Conservation (phyloP, 2,797 vertebrate genomes). For the Cephalopachus bancanus region DNA sequence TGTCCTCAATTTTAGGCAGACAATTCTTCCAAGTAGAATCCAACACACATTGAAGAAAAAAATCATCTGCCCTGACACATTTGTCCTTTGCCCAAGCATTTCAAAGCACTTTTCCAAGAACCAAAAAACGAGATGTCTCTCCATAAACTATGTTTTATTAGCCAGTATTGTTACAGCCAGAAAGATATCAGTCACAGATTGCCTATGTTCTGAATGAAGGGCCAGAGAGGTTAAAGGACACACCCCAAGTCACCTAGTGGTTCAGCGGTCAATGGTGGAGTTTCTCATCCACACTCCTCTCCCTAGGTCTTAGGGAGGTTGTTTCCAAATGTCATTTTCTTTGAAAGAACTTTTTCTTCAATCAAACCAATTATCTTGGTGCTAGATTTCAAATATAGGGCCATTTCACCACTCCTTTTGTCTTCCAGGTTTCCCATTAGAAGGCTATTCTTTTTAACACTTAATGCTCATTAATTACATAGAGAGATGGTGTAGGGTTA, state of each 20-base stretch:
- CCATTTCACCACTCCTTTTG: neutral
- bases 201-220: slow-evolving; percentile 16
- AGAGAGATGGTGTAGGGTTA: neutral
- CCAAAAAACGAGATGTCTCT: slow-evolving; percentile 51
- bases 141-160: slow-evolving; percentile 32
- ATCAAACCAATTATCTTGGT: slow-evolving; percentile 6
- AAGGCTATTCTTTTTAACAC: slow-evolving; percentile 26
- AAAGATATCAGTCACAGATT: slow-evolving; percentile 12
- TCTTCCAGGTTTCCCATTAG: neutral
- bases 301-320: neutral
- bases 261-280: neutral
- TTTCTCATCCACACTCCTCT: neutral
- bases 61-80: slow-evolving; percentile 32
- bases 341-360: slow-evolving; percentile 58
- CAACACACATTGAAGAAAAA: slow-evolving; percentile 58
- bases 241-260: neutral
- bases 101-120: slow-evolving; percentile 69
- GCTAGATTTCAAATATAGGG: slow-evolving; percentile 25
- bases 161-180: slow-evolving; percentile 18
- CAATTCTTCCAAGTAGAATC: slow-evolving; percentile 52
- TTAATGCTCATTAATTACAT: neutral
- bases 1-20: slow-evolving; percentile 23
- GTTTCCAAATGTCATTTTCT: slow-evolving; percentile 23
- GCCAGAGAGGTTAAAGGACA: neutral
- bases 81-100: slow-evolving; percentile 71